Conservation (phyloP, 1,140 invertebrate species). For the Leucophenga varia region DNA sequence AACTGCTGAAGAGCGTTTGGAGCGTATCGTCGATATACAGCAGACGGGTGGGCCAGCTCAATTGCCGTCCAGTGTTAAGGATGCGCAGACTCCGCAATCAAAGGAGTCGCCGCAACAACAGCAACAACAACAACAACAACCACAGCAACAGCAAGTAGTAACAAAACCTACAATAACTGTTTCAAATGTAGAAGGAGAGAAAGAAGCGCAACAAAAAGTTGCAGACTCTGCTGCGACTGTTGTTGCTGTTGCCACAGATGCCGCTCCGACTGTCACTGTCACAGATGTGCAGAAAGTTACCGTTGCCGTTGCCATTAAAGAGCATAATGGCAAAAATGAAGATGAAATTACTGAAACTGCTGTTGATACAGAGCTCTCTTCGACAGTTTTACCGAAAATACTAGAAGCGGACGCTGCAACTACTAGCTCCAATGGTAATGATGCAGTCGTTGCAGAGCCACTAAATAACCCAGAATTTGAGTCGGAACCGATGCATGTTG, state of each 20-base stretch:
- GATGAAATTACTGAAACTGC: too few relatives aligned
- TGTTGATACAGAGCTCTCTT: too few relatives aligned
- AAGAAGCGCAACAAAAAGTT: conserved; percentile 2
- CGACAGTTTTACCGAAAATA: too few relatives aligned
- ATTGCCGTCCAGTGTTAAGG: conserved; percentile 10
- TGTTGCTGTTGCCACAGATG: not conserved
- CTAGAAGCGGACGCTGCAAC: too few relatives aligned
- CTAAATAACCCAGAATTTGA: too few relatives aligned
- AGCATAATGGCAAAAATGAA: too few relatives aligned
- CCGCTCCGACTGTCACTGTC: too few relatives aligned
- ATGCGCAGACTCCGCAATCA: conserved; percentile 13
- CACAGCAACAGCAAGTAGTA: conserved; percentile 9
- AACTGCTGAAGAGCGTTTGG: conserved; percentile 44
- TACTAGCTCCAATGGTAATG: too few relatives aligned
- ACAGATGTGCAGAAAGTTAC: too few relatives aligned
- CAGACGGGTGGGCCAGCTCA: conserved; percentile 23
- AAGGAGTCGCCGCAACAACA: conserved; percentile 16
- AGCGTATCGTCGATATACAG: conserved; percentile 49
- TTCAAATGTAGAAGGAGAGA: conserved; percentile 6
- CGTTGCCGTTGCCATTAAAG: conserved; percentile 1
- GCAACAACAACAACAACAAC: conserved; percentile 11
- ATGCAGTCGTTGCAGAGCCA: too few relatives aligned
- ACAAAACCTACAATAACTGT: conserved; percentile 6
- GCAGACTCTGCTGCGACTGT: conserved; percentile 4
- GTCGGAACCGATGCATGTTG: too few relatives aligned